Evolutionary conservation across 37 sponge, comb jelly and placozoan species (phyloP).

Genomic region (Eunapius fragilis): DNA sequence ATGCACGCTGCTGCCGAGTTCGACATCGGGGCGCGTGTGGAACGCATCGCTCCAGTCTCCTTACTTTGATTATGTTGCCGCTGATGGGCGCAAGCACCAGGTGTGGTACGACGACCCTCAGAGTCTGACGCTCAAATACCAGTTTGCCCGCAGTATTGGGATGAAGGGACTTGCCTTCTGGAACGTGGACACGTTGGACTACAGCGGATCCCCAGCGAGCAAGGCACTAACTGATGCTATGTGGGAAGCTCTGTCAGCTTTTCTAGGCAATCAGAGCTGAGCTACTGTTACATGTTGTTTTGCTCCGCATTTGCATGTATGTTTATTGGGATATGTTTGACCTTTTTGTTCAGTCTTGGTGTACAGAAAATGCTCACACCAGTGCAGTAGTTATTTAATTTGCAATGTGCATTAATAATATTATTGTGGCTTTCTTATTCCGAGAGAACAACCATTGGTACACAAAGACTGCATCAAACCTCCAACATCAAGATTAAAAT

Average conservation of each 20-base stretch:
- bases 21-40: constrained; percentile 36
- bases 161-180: constrained; percentile 78
- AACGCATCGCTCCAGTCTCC: constrained; percentile 47
- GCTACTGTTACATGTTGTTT: neutral
- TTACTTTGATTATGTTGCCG: constrained; percentile 52
- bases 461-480: too few relatives aligned
- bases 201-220: neutral
- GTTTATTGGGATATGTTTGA: neutral
- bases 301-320: neutral
- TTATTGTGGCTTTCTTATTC: too few relatives aligned
- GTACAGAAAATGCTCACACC: too few relatives aligned
- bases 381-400: too few relatives aligned
- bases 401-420: too few relatives aligned
- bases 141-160: constrained; percentile 25
- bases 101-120: constrained; percentile 89
- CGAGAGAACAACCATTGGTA: too few relatives aligned
- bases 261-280: constrained; percentile 2
- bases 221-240: constrained; percentile 15
- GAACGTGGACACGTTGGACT: constrained; percentile 72
- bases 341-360: too few relatives aligned
- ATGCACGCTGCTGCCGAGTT: neutral
- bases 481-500: too few relatives aligned
- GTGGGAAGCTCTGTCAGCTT: constrained; percentile 52
- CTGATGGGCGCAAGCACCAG: constrained; percentile 57
- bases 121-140: constrained; percentile 78